Conservation (phyloP, 2,888 invertebrate genomes). For the Andrena camellia region DNA sequence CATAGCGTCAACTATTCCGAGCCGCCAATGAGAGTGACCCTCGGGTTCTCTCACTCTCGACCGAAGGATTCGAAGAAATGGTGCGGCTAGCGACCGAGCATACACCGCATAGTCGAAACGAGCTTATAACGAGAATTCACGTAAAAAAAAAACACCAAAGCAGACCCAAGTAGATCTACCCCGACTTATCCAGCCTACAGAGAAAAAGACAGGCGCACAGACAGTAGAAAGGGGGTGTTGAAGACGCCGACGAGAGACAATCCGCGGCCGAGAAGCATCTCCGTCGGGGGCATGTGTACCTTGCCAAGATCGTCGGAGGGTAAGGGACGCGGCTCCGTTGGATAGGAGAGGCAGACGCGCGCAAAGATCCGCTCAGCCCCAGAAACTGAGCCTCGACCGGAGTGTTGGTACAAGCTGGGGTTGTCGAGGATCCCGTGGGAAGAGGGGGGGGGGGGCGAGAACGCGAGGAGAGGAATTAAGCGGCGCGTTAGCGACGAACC, state of each 20-base stretch:
- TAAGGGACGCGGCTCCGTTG: background rate
- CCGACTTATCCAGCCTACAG: background rate
- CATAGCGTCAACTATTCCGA: too few relatives aligned
- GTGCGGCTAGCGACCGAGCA: too few relatives aligned
- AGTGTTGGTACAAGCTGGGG: slow-evolving; percentile 10
- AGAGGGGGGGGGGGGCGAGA: background rate
- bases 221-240: too few relatives aligned
- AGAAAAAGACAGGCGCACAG: too few relatives aligned
- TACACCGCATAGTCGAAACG: too few relatives aligned
- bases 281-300: slow-evolving; percentile 9
- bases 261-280: slow-evolving; percentile 2
- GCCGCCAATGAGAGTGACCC: too few relatives aligned
- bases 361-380: slow-evolving; percentile 26
- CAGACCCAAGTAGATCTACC: background rate
- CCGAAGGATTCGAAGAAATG: too few relatives aligned
- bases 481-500: slow-evolving; percentile 36
- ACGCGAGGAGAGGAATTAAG: slow-evolving; percentile 34
- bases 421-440: background rate
- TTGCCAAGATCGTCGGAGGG: background rate
- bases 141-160: background rate
- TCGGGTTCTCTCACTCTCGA: too few relatives aligned
- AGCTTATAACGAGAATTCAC: too few relatives aligned
- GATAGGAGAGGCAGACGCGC: slow-evolving; percentile 10
- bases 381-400: slow-evolving; percentile 13
- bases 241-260: background rate